phyloP scores from a whole-genome alignment of 2,888 invertebrate genomes.

The Acleris laterana region DNA sequence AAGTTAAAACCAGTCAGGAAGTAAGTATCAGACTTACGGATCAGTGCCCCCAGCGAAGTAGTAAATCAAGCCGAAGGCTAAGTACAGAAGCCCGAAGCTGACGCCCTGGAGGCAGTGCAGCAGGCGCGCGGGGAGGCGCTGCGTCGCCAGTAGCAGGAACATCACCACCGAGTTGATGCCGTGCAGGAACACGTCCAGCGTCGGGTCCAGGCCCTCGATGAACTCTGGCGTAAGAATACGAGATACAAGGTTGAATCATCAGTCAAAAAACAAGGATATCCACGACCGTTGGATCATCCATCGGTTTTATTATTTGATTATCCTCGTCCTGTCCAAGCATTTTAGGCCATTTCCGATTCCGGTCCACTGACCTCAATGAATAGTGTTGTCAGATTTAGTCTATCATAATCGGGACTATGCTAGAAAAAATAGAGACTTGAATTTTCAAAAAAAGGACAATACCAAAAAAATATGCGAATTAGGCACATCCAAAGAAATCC shows the following conservation, averaged over 20 bases:
- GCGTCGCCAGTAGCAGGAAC: conserved; percentile 87
- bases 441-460: no score
- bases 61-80: conserved; percentile 88
- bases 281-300: no score
- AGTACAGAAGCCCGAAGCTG: conserved; percentile 85
- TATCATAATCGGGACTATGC: no score
- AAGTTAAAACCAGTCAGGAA: not conserved
- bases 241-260: not conserved
- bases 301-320: no score
- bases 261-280: no score
- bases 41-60: conserved; percentile 89
- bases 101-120: conserved; percentile 85
- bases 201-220: conserved; percentile 54
- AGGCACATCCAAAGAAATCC: no score
- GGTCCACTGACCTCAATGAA: no score
- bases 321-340: no score
- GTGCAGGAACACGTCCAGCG: conserved; percentile 71
- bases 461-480: no score
- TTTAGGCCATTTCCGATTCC: no score
- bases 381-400: no score
- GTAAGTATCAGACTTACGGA: conserved; percentile 75
- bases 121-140: conserved; percentile 88
- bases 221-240: conserved; percentile 43
- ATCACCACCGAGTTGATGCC: conserved; percentile 89
- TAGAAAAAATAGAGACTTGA: no score